Evolutionary conservation across 2,888 invertebrate genomes (phyloP).

Genomic region (Drosophila kambysellisi): DNA sequence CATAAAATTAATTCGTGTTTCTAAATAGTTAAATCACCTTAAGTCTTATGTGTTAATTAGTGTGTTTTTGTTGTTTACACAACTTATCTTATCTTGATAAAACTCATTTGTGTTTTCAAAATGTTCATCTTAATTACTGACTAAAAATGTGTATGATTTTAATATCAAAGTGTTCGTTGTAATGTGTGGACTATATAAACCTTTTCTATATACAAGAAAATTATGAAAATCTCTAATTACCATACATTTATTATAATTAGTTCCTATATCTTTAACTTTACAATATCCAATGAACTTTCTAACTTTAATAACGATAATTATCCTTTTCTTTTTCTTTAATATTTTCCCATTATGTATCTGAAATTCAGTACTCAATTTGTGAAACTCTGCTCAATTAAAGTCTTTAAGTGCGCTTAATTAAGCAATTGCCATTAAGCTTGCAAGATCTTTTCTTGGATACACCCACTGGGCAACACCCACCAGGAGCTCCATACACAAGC

Average conservation of each 20-base stretch:
- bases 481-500: conserved; percentile 5
- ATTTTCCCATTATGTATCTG: conserved; percentile 18
- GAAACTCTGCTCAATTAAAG: conserved; percentile 21
- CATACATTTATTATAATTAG: neutral
- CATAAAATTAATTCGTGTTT: neutral
- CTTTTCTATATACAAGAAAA: neutral
- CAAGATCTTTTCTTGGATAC: conserved; percentile 49
- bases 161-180: neutral
- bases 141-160: neutral
- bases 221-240: neutral
- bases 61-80: neutral
- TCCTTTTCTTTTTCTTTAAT: neutral
- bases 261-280: neutral
- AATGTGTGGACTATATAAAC: neutral
- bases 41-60: neutral
- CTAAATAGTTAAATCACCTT: neutral
- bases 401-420: conserved; percentile 61
- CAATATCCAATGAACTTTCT: no score
- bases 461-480: conserved; percentile 70
- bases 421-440: conserved; percentile 68
- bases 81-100: neutral
- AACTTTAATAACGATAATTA: neutral
- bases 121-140: neutral
- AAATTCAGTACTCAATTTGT: conserved; percentile 7
- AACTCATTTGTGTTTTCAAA: neutral